A percentile compares a stretch with the other conserved stretches of the same genome.
phyloP scores from a whole-genome alignment of 1,140 invertebrate genomes.

The Aphelinus atriplicis region DNA sequence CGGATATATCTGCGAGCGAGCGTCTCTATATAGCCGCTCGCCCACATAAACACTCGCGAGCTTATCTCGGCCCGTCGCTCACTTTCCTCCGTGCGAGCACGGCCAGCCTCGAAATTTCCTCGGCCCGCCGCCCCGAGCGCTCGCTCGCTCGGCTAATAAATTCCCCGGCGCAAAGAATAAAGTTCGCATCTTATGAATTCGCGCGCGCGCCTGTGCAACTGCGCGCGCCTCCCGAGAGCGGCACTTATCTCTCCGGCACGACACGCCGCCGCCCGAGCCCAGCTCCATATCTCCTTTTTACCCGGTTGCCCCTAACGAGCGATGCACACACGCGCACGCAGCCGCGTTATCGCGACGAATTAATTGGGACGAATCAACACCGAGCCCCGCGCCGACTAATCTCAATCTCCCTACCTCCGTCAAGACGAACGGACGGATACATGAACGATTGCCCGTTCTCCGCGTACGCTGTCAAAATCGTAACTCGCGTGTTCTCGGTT shows the following conservation, averaged over 20 bases:
- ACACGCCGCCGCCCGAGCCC: too few species aligned
- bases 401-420: too few species aligned
- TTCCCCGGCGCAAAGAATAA: constrained; percentile 35
- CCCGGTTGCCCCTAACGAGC: neutral
- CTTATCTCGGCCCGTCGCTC: constrained; percentile 15
- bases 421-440: too few species aligned
- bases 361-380: constrained; percentile 23
- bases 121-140: neutral
- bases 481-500: too few species aligned
- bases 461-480: too few species aligned
- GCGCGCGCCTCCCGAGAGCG: constrained; percentile 4
- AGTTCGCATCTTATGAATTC: constrained; percentile 42
- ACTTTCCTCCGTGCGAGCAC: neutral
- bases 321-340: neutral
- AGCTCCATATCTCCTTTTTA: neutral
- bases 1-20: constrained; percentile 30
- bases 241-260: too few species aligned
- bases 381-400: too few species aligned
- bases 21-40: constrained; percentile 24
- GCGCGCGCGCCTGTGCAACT: neutral
- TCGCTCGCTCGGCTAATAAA: constrained; percentile 16
- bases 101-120: constrained; percentile 28
- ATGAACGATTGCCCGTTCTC: too few species aligned
- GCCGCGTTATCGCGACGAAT: constrained; percentile 15
- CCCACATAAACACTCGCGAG: constrained; percentile 27